These are phyloP conservation scores for Mesorhabditis belari DNA, from an alignment of 2,888 invertebrate genomes.

Conservation along the genomic window DNA sequence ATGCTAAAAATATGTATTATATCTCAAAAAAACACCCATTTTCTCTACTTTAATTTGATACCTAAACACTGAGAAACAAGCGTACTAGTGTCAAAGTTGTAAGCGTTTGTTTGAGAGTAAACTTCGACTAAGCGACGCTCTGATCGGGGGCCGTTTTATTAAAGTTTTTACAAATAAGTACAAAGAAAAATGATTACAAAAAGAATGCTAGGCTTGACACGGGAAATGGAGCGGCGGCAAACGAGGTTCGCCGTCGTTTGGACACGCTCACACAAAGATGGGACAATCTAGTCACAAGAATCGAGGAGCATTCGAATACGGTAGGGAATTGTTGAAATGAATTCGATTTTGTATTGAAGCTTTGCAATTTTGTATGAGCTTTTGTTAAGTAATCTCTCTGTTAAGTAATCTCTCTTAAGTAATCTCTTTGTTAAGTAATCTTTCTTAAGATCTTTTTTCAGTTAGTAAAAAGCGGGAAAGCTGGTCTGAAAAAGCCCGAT, in stretches of 20 bases:
- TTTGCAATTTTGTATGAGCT: too few species aligned
- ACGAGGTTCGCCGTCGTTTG: constrained; percentile 54
- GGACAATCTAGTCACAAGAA: constrained; percentile 58
- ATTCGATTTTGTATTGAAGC: too few species aligned
- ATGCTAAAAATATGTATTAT: too few species aligned
- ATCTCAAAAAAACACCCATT: too few species aligned
- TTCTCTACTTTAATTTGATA: too few species aligned
- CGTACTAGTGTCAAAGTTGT: too few species aligned
- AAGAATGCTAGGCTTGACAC: constrained; percentile 11
- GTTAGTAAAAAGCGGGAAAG: constrained; percentile 34
- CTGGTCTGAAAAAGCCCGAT: constrained; percentile 16
- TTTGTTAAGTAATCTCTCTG: too few species aligned
- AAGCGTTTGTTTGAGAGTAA: too few species aligned
- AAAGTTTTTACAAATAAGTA: background rate
- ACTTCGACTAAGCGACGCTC: background rate
- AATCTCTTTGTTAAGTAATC: too few species aligned
- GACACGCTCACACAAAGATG: constrained; percentile 58
- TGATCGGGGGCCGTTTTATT: background rate
- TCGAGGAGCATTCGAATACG: constrained; percentile 55
- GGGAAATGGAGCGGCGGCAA: constrained; percentile 47
- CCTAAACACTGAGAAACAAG: too few species aligned
- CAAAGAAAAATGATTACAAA: background rate
- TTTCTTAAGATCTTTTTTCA: too few species aligned
- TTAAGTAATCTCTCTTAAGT: too few species aligned
- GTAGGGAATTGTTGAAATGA: constrained; percentile 14